Base-by-base conservation (phyloP, 2,888 invertebrate species). In the Apamea anceps region DNA sequence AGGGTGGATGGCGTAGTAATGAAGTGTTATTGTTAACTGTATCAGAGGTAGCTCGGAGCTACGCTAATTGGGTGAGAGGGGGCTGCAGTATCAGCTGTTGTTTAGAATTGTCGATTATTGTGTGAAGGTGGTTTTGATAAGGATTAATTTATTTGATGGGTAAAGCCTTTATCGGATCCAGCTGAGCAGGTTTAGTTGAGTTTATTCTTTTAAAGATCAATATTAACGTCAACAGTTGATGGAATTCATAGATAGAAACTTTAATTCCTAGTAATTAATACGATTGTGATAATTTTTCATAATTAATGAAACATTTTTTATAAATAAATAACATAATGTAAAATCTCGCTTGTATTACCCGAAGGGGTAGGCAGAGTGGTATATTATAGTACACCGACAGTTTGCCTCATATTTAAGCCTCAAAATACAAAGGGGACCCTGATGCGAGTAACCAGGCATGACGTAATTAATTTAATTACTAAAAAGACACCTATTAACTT, bases 1-100 rank as follows among this genome's bases (percentile, higher is more conserved):
- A 63, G 85, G 87, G 73, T 60, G 75, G 51, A 13, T 66, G n/a
- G 62, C 37, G 60, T n/a, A 71, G 51, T 70, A 73, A 85, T 80
- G 62, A 84, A 87, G 87, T 72, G 72, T 79, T 87, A 85, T 85
- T 71, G 70, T 79, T 85, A 87, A 87, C 84, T 75, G 75, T 75
- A 72, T 85, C 63, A 67, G 48, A 48, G 72, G 63, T 65, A 66
- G 66, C 74, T 75, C 54, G 2, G 13, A 72, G 72, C 63, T 48
- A 79, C 73, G 72, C 67, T 87, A 87, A 85, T 75, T 79, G 57
- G n/a, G 48, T 15, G 7, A 62, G 54, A 45, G 72, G 71, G 37
- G 45, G 65, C n/a, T n/a, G 13, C 10, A 15, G 32, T 57, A n/a
- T 63, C 25, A 67, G 81, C 62, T 65, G 62, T 51, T 81, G 28